Base-by-base conservation (phyloP, 2,888 invertebrate genomes). In the Caradrina kadenii region DNA sequence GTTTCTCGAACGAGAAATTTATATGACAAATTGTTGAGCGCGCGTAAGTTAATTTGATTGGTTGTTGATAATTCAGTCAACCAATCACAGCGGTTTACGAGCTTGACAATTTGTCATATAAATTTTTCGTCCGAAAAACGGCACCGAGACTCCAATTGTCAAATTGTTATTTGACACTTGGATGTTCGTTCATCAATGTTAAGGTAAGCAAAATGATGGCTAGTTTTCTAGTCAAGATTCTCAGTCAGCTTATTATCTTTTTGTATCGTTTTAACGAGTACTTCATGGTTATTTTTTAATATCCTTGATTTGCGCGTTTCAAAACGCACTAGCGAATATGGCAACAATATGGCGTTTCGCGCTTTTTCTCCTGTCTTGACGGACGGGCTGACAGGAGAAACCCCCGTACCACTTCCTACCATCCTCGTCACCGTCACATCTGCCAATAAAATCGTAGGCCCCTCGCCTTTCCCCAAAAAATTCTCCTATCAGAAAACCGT, bases 181-280 rank as follows among this genome's bases (percentile, higher is more conserved):
- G 26, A 39, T 69, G 45, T 61, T 60, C 64, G 19, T 69, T 58
- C 15, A 52, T 63, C 58, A 68, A 69, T 75, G 45, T 83, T 54
- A 61, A 15, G 53, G 35, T 76, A 76, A 79, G 76, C 80, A 72
- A 79, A 82, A 74, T 64, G 69, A 70, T 65, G 66, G 50, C 65
- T 63, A 61, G 63, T 72, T 63, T 49, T 73, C 63, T 62, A 79
- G 50, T 72, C 49, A 55, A 53, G 39, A 65, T 76, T 73, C 26
- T 84, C 80, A 84, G 80, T 82, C 84, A 62, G 70, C 75, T 70
- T 78, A 39, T 63, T 64, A 62, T 54, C 31, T 63, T 69, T 67
- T 71, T 70, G 72, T 81, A 82, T 76, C 73, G 67, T 76, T 84
- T 71, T 63, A 76, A 79, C 66, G 67, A 72, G 71, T 67, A 69